Conservation (phyloP, 1,140 invertebrate genomes). For the Nasonia vitripennis region DNA sequence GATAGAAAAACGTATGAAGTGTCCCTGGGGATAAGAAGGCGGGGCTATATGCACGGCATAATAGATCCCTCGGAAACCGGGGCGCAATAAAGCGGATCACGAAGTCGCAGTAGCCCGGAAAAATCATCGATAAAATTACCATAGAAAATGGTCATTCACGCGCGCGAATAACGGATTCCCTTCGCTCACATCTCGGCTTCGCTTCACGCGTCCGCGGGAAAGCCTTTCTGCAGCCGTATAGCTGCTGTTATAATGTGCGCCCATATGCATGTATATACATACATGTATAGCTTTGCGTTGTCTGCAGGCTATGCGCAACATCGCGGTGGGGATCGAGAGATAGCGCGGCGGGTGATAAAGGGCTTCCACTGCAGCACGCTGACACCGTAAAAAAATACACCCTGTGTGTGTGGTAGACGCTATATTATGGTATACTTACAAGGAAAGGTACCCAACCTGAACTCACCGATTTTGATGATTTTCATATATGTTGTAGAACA, state of each 20-base stretch:
- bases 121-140: slow-evolving; percentile 54
- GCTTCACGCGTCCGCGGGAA: not conserved
- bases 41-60: not conserved
- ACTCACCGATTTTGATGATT: no score
- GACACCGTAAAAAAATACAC: not conserved
- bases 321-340: not conserved
- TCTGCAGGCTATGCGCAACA: not conserved
- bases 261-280: no score
- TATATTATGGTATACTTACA: not conserved
- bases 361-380: not conserved
- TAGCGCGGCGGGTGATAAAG: slow-evolving; percentile 3
- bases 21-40: not conserved
- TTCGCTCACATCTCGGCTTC: not conserved
- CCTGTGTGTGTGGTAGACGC: not conserved
- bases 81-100: slow-evolving; percentile 14
- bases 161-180: not conserved
- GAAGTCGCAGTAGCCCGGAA: not conserved
- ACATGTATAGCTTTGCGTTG: not conserved
- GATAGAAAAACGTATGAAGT: no score
- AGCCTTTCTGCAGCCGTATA: not conserved
- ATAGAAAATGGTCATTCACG: slow-evolving; percentile 51
- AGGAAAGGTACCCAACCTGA: no score
- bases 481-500: no score
- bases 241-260: no score
- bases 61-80: no score